Evolutionary conservation across 2,888 invertebrate species (phyloP).

Genomic region (Xestia ashworthii): DNA sequence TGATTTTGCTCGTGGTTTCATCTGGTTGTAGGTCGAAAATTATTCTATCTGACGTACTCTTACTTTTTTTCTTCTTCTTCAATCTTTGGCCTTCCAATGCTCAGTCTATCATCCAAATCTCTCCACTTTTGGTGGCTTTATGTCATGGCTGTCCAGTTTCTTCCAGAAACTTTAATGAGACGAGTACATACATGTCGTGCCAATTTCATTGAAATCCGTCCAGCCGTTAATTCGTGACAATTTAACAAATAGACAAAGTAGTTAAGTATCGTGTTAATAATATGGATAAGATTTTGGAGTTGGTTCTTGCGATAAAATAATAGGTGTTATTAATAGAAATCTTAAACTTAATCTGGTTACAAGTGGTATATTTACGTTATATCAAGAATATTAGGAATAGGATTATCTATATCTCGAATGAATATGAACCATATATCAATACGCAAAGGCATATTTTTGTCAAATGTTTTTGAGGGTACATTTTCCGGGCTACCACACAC

Average conservation of each 20-base stretch:
- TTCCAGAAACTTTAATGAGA: background rate
- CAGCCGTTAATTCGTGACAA: background rate
- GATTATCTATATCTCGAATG: background rate
- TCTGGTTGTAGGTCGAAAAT: too few relatives aligned
- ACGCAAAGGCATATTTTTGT: background rate
- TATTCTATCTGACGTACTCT: background rate
- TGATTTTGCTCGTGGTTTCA: background rate
- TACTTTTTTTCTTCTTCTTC: background rate
- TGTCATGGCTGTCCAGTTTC: background rate
- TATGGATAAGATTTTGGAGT: constrained; percentile 1
- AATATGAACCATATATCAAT: background rate
- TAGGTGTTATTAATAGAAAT: background rate
- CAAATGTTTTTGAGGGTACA: background rate
- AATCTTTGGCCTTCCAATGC: background rate
- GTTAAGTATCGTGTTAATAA: background rate
- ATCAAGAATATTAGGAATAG: background rate
- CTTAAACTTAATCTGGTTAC: background rate
- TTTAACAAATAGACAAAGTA: background rate
- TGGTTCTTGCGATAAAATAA: constrained; percentile 4
- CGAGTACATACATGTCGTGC: background rate
- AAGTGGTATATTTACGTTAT: background rate
- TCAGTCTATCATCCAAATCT: background rate
- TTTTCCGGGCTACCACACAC: background rate
- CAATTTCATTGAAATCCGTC: background rate
- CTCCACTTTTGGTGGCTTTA: background rate